A percentile compares a stretch with the other conserved stretches of the same genome.
These are phyloP conservation scores for Lepidocyrtinus sp. DNA, from an alignment of 2,888 invertebrate genomes.

Conservation along the genomic window DNA sequence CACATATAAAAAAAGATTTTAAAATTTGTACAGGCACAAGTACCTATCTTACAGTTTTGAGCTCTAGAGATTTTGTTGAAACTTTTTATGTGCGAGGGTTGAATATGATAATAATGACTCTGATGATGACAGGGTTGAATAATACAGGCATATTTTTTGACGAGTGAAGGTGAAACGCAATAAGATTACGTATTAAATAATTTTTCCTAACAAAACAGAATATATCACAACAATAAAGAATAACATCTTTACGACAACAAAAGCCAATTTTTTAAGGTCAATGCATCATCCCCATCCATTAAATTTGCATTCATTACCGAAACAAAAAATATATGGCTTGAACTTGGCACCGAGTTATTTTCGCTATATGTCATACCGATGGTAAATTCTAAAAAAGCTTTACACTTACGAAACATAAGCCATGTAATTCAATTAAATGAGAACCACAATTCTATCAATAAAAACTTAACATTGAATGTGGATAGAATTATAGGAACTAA, in stretches of 20 bases:
- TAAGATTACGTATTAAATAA: slow-evolving; percentile 40
- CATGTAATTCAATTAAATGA: no score
- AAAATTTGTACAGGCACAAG: slow-evolving; percentile 17
- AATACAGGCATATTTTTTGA: slow-evolving; percentile 52
- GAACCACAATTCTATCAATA: no score
- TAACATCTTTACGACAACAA: not conserved
- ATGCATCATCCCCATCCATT: slow-evolving; percentile 23
- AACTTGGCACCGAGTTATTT: no score
- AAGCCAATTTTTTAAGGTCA: slow-evolving; percentile 39
- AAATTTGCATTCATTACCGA: no score
- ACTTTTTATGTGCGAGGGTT: slow-evolving; percentile 52
- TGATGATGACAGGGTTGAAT: slow-evolving; percentile 61
- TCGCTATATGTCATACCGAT: no score
- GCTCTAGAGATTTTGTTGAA: slow-evolving; percentile 34
- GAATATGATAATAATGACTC: slow-evolving; percentile 57
- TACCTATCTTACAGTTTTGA: no score
- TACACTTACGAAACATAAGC: no score
- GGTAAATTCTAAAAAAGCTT: no score
- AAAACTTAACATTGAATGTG: no score
- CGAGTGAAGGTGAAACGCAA: slow-evolving; percentile 56
- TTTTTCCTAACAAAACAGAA: slow-evolving; percentile 24
- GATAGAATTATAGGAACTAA: no score
- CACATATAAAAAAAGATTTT: slow-evolving; percentile 33
- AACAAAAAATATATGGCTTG: no score
- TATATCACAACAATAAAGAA: slow-evolving; percentile 31